phyloP scores from a whole-genome alignment of 2,888 invertebrate species.

The Pyrrhia umbra region DNA sequence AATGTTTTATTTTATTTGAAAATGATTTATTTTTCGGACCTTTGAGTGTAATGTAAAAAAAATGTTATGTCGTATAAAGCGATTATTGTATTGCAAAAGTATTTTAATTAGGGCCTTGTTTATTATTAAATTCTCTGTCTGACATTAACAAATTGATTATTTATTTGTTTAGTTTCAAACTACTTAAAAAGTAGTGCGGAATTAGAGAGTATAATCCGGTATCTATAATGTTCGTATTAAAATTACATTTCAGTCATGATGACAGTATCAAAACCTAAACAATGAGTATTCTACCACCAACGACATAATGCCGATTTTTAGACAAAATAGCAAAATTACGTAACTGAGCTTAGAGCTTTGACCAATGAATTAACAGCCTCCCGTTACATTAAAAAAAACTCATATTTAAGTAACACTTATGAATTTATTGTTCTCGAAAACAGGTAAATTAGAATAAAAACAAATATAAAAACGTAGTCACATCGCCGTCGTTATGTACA shows the following conservation, averaged over 20 bases:
- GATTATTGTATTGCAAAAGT: no score
- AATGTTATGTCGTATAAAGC: no score
- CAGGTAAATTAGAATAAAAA: slow-evolving; percentile 78
- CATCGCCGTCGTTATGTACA: slow-evolving; percentile 70
- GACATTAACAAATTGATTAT: no score
- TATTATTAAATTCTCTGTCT: no score
- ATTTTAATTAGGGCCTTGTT: no score
- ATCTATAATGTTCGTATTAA: slow-evolving; percentile 6
- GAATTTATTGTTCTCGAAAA: slow-evolving; percentile 76
- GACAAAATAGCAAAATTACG: slow-evolving; percentile 44
- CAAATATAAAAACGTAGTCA: slow-evolving; percentile 70
- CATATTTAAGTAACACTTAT: slow-evolving; percentile 58
- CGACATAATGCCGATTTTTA: slow-evolving; percentile 18
- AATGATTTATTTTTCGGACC: no score
- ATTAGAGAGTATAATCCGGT: slow-evolving; percentile 18
- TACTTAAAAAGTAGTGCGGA: not conserved
- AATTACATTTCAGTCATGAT: not conserved
- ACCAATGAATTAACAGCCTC: slow-evolving; percentile 69
- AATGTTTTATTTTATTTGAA: no score
- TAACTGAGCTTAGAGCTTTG: slow-evolving; percentile 73
- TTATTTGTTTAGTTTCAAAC: no score
- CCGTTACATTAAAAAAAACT: slow-evolving; percentile 58
- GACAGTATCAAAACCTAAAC: not conserved
- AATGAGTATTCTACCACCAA: slow-evolving; percentile 15
- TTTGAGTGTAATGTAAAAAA: no score